phyloP scores from a whole-genome alignment of 2,888 invertebrate genomes.

The Lymantria monacha region DNA sequence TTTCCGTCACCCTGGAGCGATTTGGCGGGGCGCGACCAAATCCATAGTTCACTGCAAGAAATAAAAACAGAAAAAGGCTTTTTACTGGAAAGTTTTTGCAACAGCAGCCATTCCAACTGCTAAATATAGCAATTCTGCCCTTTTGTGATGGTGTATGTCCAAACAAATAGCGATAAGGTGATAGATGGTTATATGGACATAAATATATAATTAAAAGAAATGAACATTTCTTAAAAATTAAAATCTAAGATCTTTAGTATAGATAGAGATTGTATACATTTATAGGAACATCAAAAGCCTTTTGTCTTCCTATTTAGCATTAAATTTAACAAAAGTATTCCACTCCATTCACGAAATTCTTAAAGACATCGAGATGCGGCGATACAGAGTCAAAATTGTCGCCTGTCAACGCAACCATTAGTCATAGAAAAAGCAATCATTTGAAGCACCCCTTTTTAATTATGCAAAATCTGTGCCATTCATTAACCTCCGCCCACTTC shows the following conservation, averaged over 20 bases:
- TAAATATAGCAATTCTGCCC: no score
- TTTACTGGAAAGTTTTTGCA: no score
- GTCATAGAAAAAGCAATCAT: constrained; percentile 74
- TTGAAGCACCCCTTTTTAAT: constrained; percentile 73
- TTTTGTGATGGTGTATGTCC: no score
- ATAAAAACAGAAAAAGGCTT: no score
- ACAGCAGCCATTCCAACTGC: no score
- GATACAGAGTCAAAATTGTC: constrained; percentile 32
- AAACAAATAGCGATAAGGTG: no score
- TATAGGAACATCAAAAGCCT: constrained; percentile 1
- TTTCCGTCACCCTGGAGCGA: no score
- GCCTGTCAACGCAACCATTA: constrained; percentile 53
- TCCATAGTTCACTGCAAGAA: no score
- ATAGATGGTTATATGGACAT: no score
- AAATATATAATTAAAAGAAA: not conserved
- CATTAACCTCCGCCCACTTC: constrained; percentile 44
- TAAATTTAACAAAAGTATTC: constrained; percentile 24
- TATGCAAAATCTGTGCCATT: constrained; percentile 77
- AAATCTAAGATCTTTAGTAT: not conserved
- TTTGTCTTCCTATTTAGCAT: constrained; percentile 13
- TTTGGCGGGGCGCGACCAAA: no score
- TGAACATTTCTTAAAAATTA: not conserved
- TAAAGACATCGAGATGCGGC: constrained; percentile 22
- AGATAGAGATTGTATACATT: not conserved
- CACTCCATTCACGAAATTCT: constrained; percentile 23